Percentiles rank a stretch among this genome's conserved stretches.
Evolutionary conservation across 2,113 vertebrate genomes (phyloP).

Genomic region (Tachuris rubrigastra): DNA sequence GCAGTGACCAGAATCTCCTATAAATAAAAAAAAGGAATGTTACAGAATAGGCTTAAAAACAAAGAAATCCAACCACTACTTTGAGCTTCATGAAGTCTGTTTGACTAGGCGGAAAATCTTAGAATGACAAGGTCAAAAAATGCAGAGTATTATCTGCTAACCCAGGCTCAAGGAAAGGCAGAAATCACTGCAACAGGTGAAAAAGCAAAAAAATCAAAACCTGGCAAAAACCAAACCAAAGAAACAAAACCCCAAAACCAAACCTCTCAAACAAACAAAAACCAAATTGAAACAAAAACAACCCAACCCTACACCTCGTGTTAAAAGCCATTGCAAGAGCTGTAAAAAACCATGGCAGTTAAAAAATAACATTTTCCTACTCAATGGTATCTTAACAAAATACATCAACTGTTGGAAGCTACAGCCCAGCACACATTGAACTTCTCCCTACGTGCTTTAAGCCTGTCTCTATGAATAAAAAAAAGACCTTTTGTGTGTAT

Average conservation of each 20-base stretch:
- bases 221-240: too few species aligned
- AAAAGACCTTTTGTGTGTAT: accelerated
- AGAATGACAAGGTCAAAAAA: background rate
- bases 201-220: background rate
- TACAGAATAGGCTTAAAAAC: background rate
- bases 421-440: accelerated
- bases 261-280: too few species aligned
- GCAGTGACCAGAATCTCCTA: background rate
- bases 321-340: background rate
- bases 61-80: background rate
- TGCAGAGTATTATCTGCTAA: background rate
- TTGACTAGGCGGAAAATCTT: too few species aligned
- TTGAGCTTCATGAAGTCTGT: background rate
- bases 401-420: accelerated
- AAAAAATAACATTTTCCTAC: background rate
- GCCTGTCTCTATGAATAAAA: accelerated
- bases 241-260: too few species aligned
- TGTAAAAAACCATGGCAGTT: background rate
- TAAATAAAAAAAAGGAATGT: accelerated
- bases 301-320: too few species aligned
- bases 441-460: accelerated
- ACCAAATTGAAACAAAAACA: too few species aligned
- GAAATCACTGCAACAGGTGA: background rate
- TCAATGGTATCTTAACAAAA: background rate
- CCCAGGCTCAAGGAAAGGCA: background rate